A percentile compares a stretch with the other conserved stretches of the same genome.
Conservation (phyloP, 2,113 vertebrate genomes). For the Parotia lawesii region DNA sequence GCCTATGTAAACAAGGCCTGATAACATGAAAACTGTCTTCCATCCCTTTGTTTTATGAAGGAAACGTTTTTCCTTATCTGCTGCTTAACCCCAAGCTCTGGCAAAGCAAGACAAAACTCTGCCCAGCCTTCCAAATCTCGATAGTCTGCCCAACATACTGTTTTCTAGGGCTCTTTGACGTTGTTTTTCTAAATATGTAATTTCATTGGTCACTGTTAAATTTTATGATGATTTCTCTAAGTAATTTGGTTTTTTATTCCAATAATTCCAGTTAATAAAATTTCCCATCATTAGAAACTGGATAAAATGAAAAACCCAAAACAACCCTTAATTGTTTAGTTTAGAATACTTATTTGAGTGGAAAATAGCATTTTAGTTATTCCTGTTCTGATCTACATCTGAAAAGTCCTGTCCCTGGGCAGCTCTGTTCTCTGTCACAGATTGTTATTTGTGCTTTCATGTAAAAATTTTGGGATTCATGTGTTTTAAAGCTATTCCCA, state of each 20-base stretch:
- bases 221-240: not conserved
- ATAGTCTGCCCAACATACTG: not conserved
- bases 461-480: not conserved
- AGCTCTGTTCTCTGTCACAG: not conserved
- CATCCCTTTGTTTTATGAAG: not conserved
- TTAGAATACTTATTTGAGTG: not conserved
- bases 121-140: not conserved
- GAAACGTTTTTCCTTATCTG: not conserved
- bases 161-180: not conserved
- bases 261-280: not conserved
- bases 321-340: fast-evolving
- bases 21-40: not conserved
- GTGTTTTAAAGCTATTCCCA: not conserved
- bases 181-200: not conserved
- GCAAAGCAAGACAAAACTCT: not conserved
- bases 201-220: not conserved
- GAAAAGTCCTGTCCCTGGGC: not conserved
- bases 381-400: not conserved
- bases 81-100: not conserved
- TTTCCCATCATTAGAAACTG: not conserved
- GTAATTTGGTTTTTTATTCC: not conserved
- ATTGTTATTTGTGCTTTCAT: not conserved
- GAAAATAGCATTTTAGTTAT: not conserved
- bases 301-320: not conserved
- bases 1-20: not conserved